These are phyloP conservation scores for Amblyornis subalaris DNA, from an alignment of 2,113 vertebrate species.

Conservation along the genomic window DNA sequence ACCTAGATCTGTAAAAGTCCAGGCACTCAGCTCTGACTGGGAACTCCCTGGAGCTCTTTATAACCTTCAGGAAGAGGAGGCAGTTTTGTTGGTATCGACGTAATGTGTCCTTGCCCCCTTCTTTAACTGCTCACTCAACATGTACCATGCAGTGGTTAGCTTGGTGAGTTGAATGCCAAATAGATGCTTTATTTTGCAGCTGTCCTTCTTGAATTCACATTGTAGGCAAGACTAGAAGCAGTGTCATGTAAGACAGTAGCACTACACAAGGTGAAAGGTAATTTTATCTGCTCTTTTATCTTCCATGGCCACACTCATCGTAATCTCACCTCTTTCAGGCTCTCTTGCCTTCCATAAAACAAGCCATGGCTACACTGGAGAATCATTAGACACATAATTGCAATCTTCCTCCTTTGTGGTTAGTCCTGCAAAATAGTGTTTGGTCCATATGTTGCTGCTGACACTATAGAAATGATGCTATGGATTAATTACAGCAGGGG, in stretches of 20 bases:
- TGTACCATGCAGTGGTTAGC: not conserved
- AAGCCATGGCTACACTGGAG: not conserved
- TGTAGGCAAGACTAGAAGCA: not conserved
- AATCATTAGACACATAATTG: not conserved
- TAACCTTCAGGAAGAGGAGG: not conserved
- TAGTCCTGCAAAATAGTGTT: not conserved
- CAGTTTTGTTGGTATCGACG: not conserved
- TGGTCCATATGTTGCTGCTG: conserved; percentile 24
- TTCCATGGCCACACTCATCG: not conserved
- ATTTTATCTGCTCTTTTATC: not conserved
- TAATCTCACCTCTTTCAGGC: not conserved
- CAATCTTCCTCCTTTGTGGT: not conserved
- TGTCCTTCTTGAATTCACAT: not conserved
- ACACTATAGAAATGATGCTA: not conserved
- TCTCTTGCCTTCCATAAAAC: not conserved
- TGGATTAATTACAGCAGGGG: conserved; percentile 50
- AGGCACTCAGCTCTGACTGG: not conserved
- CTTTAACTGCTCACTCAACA: not conserved
- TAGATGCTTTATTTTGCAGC: not conserved
- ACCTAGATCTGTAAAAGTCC: not conserved
- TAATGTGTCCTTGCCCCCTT: not conserved
- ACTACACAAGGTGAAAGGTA: not conserved
- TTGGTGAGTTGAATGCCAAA: not conserved
- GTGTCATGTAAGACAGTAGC: not conserved
- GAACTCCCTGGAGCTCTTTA: not conserved